Evolutionary conservation across 2,797 vertebrate genomes (phyloP).

Genomic region (Chlorospingus semifuscus): DNA sequence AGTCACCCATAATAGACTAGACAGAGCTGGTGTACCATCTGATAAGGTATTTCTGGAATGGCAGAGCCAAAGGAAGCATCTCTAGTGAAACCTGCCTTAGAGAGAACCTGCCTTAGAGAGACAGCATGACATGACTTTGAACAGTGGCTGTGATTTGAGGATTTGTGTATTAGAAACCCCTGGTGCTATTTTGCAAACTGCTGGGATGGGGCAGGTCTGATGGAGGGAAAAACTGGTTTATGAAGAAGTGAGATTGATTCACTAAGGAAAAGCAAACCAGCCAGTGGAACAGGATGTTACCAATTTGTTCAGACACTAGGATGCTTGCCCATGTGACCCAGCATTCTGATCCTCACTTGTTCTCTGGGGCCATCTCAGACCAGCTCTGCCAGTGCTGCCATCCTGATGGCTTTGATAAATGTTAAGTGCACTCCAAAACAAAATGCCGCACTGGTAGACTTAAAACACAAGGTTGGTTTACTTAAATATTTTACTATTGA

Average conservation of each 20-base stretch:
- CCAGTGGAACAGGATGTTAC: background rate
- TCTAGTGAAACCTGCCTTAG: background rate
- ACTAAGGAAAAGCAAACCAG: background rate
- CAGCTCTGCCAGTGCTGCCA: background rate
- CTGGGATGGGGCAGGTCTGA: background rate
- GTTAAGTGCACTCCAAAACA: background rate
- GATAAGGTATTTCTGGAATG: background rate
- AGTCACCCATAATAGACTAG: background rate
- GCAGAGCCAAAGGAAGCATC: background rate
- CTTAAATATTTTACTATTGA: background rate
- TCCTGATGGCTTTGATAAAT: background rate
- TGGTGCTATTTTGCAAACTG: background rate
- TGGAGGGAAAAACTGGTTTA: background rate
- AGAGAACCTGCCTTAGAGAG: background rate
- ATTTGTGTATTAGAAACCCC: background rate
- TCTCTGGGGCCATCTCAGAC: background rate
- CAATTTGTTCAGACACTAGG: background rate
- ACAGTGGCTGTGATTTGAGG: background rate
- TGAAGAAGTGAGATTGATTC: background rate
- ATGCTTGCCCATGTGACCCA: rapidly evolving
- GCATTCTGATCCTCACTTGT: background rate
- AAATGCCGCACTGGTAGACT: background rate
- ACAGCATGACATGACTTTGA: background rate
- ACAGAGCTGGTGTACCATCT: background rate
- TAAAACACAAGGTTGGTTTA: background rate